These are phyloP conservation scores for Campoplex capitator DNA, from an alignment of 2,888 invertebrate species.

Conservation along the genomic window DNA sequence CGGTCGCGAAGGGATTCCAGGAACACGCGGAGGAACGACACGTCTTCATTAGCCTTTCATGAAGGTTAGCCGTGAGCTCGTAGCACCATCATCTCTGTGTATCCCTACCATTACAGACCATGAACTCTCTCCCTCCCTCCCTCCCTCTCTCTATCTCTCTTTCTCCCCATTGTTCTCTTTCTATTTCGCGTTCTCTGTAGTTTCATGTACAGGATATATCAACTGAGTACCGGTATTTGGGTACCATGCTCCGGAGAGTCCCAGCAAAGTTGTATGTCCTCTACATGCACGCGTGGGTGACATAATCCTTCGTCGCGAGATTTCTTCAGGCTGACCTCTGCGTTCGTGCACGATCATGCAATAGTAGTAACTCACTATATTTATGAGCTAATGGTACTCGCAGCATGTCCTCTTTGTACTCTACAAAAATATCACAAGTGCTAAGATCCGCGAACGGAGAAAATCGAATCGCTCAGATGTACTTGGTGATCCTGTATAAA, in stretches of 20 bases:
- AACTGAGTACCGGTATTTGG: slow-evolving; percentile 16
- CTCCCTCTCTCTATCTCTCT: no score
- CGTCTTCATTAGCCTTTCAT: slow-evolving; percentile 84
- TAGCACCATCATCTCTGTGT: slow-evolving; percentile 24
- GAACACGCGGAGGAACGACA: slow-evolving; percentile 80
- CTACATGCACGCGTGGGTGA: slow-evolving; percentile 52
- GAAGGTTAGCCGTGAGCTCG: slow-evolving; percentile 75
- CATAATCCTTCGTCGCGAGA: slow-evolving; percentile 48
- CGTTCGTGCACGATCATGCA: slow-evolving; percentile 45
- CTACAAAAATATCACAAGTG: background rate
- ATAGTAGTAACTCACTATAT: slow-evolving; percentile 1
- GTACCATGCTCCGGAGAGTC: slow-evolving; percentile 24
- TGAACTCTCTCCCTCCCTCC: background rate
- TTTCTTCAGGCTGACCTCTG: slow-evolving; percentile 34
- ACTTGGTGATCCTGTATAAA: background rate
- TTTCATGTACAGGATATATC: slow-evolving; percentile 10
- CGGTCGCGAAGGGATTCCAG: slow-evolving; percentile 76
- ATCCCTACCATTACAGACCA: slow-evolving; percentile 1
- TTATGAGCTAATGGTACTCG: background rate
- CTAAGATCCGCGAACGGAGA: background rate
- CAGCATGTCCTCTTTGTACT: background rate
- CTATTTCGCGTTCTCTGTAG: slow-evolving; percentile 24
- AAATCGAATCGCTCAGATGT: background rate
- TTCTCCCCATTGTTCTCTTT: background rate
- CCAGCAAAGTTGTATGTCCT: slow-evolving; percentile 17